A percentile compares a stretch with the other conserved stretches of the same genome.
phyloP scores from a whole-genome alignment of 2,888 invertebrate genomes.

The Colostygia pectinataria region DNA sequence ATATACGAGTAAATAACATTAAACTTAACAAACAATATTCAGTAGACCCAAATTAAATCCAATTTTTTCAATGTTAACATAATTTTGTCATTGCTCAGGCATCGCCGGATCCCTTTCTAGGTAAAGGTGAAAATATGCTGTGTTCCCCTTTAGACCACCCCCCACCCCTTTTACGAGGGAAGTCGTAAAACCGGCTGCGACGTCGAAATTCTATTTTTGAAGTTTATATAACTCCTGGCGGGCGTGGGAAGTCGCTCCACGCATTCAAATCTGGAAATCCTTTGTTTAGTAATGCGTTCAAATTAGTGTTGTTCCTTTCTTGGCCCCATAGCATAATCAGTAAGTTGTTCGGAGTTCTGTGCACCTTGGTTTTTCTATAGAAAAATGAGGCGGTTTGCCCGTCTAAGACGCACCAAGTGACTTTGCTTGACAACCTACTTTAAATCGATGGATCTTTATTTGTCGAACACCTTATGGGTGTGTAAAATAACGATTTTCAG shows the following conservation, averaged over 20 bases:
- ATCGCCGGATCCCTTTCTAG: slow-evolving; percentile 55
- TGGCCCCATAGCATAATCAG: too few relatives aligned
- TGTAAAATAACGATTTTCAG: too few relatives aligned
- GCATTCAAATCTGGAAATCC: slow-evolving; percentile 56
- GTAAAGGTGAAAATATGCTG: slow-evolving; percentile 65
- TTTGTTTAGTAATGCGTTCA: slow-evolving; percentile 49
- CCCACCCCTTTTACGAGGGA: slow-evolving; percentile 62
- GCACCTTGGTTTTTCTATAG: too few relatives aligned
- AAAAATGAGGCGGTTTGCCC: too few relatives aligned
- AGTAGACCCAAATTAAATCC: slow-evolving; percentile 19
- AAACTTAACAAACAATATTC: neutral
- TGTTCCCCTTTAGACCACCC: slow-evolving; percentile 49
- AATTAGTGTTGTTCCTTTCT: slow-evolving; percentile 38
- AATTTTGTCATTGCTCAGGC: slow-evolving; percentile 44
- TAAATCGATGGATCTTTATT: too few relatives aligned
- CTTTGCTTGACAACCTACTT: too few relatives aligned
- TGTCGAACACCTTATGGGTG: too few relatives aligned
- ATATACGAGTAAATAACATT: too few relatives aligned
- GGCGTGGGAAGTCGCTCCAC: slow-evolving; percentile 45
- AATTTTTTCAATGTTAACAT: slow-evolving; percentile 26
- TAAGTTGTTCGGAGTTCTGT: too few relatives aligned
- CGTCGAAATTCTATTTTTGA: slow-evolving; percentile 69
- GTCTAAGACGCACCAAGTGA: too few relatives aligned
- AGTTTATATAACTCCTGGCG: slow-evolving; percentile 63
- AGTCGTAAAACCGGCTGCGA: slow-evolving; percentile 64